Conservation (phyloP, 2,113 vertebrate genomes). For the Oenanthe oenanthe region DNA sequence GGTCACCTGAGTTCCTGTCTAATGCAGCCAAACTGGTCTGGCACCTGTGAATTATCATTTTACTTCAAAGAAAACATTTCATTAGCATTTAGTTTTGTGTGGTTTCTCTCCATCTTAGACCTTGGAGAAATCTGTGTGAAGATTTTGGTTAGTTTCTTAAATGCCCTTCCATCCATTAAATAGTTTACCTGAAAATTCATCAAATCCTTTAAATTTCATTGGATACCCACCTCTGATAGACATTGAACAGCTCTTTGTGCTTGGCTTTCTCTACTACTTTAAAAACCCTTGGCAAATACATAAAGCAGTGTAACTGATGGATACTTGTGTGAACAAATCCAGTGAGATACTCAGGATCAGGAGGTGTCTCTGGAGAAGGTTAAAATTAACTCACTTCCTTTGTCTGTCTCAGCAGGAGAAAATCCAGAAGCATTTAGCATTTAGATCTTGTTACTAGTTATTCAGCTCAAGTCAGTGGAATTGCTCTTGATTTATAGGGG, state of each 20-base stretch:
- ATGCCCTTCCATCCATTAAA: background rate
- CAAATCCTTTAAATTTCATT: background rate
- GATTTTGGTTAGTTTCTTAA: background rate
- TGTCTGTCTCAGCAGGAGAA: background rate
- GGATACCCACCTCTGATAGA: background rate
- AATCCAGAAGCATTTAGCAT: slow-evolving; percentile 11
- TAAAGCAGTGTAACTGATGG: background rate
- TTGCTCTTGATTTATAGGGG: slow-evolving; percentile 15
- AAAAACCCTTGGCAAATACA: background rate
- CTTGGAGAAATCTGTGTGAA: background rate
- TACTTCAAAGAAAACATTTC: background rate
- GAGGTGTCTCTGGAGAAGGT: background rate
- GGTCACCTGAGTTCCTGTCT: background rate
- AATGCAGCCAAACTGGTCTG: background rate
- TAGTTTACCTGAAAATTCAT: background rate
- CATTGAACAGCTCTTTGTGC: background rate
- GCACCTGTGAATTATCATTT: background rate
- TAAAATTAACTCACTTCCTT: background rate
- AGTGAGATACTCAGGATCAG: background rate
- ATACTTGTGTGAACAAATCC: background rate
- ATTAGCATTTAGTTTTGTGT: background rate
- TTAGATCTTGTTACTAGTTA: slow-evolving; percentile 28
- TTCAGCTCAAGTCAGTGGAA: slow-evolving; percentile 34
- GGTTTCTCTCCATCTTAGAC: background rate
- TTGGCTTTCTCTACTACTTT: background rate